phyloP scores from a whole-genome alignment of 2,113 vertebrate genomes.

The Ictidomys tridecemlineatus region DNA sequence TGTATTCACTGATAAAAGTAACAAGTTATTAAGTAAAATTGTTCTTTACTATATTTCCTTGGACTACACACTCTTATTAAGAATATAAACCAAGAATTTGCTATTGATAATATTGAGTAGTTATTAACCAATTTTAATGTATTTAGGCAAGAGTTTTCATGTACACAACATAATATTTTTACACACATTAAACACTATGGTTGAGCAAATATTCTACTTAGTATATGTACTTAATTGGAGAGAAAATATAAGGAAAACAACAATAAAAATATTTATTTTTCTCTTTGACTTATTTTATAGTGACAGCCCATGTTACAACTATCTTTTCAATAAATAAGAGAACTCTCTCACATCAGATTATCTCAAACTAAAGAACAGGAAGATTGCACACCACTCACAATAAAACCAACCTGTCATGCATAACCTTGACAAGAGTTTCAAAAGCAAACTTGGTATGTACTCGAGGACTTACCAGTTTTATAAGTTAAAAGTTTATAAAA shows the following conservation, averaged over 20 bases:
- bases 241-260: not conserved
- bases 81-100: not conserved
- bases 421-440: accelerated
- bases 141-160: not conserved
- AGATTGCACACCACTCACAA: accelerated
- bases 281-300: not conserved
- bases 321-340: not conserved
- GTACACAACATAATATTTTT: not conserved
- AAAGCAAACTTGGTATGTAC: not conserved
- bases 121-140: not conserved
- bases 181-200: not conserved
- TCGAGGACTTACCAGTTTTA: not conserved
- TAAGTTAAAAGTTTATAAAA: not conserved
- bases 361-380: not conserved
- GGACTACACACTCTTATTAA: not conserved
- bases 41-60: not conserved
- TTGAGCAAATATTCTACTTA: not conserved
- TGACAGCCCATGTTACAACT: not conserved
- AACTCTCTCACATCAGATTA: not conserved
- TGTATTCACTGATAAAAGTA: not conserved
- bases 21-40: not conserved
- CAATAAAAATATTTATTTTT: not conserved
- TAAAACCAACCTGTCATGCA: not conserved
- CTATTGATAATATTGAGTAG: not conserved
- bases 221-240: not conserved